Conservation (phyloP, 2,888 invertebrate genomes). For the Spilosoma lubricipeda region DNA sequence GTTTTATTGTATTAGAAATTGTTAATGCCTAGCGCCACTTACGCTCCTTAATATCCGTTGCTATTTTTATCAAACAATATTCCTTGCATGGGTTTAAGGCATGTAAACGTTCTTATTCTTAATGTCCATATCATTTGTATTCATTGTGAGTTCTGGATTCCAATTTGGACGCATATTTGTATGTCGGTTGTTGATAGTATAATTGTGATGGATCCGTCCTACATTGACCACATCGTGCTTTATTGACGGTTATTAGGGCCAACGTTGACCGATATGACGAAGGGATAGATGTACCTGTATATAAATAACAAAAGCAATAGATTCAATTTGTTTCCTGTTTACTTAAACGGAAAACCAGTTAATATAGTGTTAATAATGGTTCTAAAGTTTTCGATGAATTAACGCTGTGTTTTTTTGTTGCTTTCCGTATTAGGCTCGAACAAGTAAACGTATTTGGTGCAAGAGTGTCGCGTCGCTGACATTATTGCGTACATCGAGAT, state of each 20-base stretch:
- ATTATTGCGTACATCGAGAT: conserved; percentile 56
- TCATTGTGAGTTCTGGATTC: conserved; percentile 55
- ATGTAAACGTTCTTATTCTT: conserved; percentile 61
- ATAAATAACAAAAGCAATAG: conserved; percentile 13
- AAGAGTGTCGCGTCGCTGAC: conserved; percentile 54
- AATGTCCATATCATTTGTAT: conserved; percentile 65
- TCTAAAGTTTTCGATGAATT: conserved; percentile 41
- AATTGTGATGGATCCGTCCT: conserved; percentile 68
- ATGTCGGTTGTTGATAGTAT: conserved; percentile 62
- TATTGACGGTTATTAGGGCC: conserved; percentile 64
- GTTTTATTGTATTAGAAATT: conserved; percentile 28
- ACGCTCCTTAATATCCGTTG: conserved; percentile 55
- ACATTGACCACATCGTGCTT: conserved; percentile 56
- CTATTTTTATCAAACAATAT: conserved; percentile 55
- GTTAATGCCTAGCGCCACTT: conserved; percentile 51
- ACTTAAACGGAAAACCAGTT: neutral
- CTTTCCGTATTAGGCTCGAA: conserved; percentile 61
- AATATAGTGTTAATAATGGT: conserved; percentile 22
- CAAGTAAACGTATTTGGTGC: conserved; percentile 75
- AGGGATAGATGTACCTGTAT: conserved; percentile 5
- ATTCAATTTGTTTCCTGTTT: conserved; percentile 34
- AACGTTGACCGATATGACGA: conserved; percentile 30
- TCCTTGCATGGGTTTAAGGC: conserved; percentile 50
- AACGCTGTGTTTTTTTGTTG: conserved; percentile 60
- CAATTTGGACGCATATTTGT: conserved; percentile 57